Evolutionary conservation across 2,888 invertebrate genomes (phyloP).

Genomic region (Xylota segnis): DNA sequence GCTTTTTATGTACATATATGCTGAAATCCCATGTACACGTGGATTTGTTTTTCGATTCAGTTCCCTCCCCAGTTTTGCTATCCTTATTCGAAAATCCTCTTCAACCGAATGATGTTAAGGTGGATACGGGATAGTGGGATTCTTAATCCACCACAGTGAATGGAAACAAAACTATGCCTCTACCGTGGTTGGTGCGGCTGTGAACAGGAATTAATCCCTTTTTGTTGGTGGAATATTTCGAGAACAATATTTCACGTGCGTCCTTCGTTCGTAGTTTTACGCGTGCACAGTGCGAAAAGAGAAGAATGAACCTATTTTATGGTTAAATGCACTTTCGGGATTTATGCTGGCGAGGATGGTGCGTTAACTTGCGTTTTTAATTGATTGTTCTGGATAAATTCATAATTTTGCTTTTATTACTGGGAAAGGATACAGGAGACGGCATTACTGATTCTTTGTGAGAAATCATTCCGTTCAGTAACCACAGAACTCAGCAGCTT

Average conservation of each 20-base stretch:
- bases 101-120: neutral
- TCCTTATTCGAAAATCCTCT: neutral
- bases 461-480: no score
- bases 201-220: neutral
- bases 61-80: neutral
- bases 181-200: neutral
- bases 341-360: constrained; percentile 22
- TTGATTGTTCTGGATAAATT: constrained; percentile 12
- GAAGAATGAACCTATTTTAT: constrained; percentile 14
- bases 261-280: neutral
- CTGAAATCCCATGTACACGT: neutral
- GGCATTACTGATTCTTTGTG: neutral
- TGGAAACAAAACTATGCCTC: constrained; percentile 8
- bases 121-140: constrained; percentile 11
- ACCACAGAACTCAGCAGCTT: no score
- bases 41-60: neutral
- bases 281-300: no score
- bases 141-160: constrained; percentile 21
- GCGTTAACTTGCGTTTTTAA: constrained; percentile 20
- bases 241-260: neutral
- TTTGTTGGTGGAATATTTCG: constrained; percentile 16
- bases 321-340: constrained; percentile 35
- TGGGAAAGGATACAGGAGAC: neutral
- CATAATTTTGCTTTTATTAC: neutral
- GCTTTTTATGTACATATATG: no score